Conservation (phyloP, 2,888 invertebrate species). For the Hecatera dysodea region DNA sequence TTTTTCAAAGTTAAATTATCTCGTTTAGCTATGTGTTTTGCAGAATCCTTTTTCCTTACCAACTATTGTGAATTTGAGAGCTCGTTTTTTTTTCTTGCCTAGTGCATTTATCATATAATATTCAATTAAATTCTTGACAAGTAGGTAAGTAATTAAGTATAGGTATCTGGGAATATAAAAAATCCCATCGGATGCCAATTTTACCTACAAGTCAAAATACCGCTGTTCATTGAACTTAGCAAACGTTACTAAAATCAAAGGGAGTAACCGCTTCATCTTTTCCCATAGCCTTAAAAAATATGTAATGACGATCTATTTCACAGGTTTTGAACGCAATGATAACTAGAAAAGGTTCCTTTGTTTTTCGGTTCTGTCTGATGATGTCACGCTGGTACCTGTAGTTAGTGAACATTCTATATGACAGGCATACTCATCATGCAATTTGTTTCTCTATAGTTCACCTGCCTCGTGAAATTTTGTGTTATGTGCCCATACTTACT, state of each 20-base stretch:
- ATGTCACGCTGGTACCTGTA: conserved; percentile 60
- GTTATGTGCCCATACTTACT: too few relatives aligned
- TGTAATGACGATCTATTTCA: conserved; percentile 35
- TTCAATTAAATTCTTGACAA: neutral
- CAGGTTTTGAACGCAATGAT: conserved; percentile 56
- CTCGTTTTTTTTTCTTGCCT: neutral
- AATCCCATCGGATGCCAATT: neutral
- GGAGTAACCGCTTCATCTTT: neutral
- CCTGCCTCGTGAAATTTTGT: conserved; percentile 3
- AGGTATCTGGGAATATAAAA: neutral
- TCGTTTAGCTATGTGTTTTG: neutral
- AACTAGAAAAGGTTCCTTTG: conserved; percentile 69
- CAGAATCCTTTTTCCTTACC: conserved; percentile 10
- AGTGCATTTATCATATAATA: neutral
- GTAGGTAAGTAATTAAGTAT: neutral
- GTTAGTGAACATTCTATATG: conserved; percentile 52
- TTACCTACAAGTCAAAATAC: neutral
- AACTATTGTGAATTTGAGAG: neutral
- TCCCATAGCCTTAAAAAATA: conserved; percentile 8
- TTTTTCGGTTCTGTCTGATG: conserved; percentile 64
- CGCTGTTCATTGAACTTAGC: neutral
- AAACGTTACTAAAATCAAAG: neutral
- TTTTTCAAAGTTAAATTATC: too few relatives aligned
- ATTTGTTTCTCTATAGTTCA: conserved; percentile 29
- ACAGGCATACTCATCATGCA: conserved; percentile 29